phyloP scores from a whole-genome alignment of 2,113 vertebrate species.

The Columbina picui region DNA sequence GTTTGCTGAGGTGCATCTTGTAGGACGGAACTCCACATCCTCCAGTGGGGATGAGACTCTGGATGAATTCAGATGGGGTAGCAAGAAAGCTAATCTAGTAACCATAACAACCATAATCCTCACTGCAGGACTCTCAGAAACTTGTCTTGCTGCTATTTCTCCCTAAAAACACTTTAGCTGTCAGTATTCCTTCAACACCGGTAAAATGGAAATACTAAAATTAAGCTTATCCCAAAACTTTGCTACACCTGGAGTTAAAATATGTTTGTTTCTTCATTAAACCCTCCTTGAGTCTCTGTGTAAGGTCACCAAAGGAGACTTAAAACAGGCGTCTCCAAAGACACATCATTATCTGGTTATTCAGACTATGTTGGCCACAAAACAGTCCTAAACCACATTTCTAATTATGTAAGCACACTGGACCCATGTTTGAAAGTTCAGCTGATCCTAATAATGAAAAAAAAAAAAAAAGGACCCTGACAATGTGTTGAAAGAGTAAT shows the following conservation, averaged over 20 bases:
- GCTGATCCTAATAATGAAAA: background rate
- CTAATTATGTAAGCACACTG: background rate
- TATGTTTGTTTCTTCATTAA: background rate
- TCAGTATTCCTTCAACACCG: background rate
- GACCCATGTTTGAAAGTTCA: background rate
- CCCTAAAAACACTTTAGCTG: background rate
- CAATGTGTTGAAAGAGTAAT: background rate
- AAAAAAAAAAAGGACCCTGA: background rate
- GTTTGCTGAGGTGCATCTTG: background rate
- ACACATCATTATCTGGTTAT: background rate
- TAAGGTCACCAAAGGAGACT: background rate
- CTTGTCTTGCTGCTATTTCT: background rate
- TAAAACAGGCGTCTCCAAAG: background rate
- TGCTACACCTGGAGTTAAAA: background rate
- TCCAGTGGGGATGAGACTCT: background rate
- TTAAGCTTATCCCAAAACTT: background rate
- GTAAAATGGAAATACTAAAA: background rate
- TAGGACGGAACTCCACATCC: background rate
- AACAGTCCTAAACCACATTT: background rate
- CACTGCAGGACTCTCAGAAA: background rate
- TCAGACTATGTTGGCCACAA: background rate
- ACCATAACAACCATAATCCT: constrained; percentile 10
- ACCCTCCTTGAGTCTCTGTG: background rate
- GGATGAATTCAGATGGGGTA: background rate
- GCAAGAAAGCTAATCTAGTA: background rate